These are phyloP conservation scores for Dasypolia templi DNA, from an alignment of 2,888 invertebrate species.

Conservation along the genomic window DNA sequence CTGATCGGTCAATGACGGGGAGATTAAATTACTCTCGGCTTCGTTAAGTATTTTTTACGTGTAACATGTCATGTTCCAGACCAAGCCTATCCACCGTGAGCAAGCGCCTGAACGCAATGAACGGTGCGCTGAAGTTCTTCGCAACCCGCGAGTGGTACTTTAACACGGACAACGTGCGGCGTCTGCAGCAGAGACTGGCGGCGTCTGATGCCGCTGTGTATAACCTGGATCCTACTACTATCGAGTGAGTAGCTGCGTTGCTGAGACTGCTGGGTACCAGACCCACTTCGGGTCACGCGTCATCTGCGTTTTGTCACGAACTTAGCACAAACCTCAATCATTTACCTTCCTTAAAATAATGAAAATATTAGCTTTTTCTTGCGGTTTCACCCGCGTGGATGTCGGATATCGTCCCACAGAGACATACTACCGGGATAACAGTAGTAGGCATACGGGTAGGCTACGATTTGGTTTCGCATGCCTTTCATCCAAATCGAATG, in stretches of 20 bases:
- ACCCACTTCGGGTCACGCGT: not conserved
- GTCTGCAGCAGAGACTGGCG: slow-evolving; percentile 36
- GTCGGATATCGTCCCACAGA: too few relatives aligned
- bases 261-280: not conserved
- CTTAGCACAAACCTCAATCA: too few relatives aligned
- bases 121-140: slow-evolving; percentile 91
- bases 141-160: slow-evolving; percentile 92
- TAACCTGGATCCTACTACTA: slow-evolving; percentile 53
- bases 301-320: slow-evolving; percentile 4
- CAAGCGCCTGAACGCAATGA: slow-evolving; percentile 65
- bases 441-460: too few relatives aligned
- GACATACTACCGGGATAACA: too few relatives aligned
- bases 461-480: too few relatives aligned
- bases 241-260: slow-evolving; percentile 59
- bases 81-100: slow-evolving; percentile 36
- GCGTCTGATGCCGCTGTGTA: slow-evolving; percentile 37
- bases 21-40: not conserved
- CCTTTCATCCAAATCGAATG: too few relatives aligned
- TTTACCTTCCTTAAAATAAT: not conserved
- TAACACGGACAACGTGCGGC: slow-evolving; percentile 51
- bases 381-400: too few relatives aligned
- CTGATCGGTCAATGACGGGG: not conserved
- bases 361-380: too few relatives aligned
- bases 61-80: slow-evolving; percentile 27
- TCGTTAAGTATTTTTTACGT: not conserved